Conservation (phyloP, 2,888 invertebrate species). For the Diarsia brunnea region DNA sequence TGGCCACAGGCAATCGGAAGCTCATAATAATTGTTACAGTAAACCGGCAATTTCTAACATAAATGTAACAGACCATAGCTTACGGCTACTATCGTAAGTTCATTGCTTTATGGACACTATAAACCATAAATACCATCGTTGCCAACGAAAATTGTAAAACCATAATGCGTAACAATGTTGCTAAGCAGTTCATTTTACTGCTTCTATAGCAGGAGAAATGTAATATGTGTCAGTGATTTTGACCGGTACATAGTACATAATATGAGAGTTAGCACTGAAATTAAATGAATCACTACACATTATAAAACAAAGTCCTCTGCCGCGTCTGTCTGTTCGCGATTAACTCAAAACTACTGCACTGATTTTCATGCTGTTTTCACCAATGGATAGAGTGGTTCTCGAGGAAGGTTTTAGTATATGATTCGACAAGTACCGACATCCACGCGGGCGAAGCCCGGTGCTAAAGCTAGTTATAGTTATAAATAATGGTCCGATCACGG, state of each 20-base stretch:
- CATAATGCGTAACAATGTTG: conserved; percentile 58
- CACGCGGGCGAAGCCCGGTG: too few relatives aligned
- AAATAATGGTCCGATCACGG: neutral
- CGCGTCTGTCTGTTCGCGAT: too few relatives aligned
- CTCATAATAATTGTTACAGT: conserved; percentile 22
- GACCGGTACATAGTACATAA: too few relatives aligned
- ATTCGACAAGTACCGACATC: too few relatives aligned
- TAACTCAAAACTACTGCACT: too few relatives aligned
- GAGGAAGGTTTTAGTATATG: too few relatives aligned
- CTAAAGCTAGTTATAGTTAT: neutral
- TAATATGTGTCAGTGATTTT: conserved; percentile 1
- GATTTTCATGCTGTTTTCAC: too few relatives aligned
- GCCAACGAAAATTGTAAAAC: conserved; percentile 55
- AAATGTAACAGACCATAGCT: conserved; percentile 32
- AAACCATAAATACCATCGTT: conserved; percentile 48
- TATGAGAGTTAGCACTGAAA: neutral
- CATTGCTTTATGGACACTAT: conserved; percentile 50
- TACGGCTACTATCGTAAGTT: conserved; percentile 33
- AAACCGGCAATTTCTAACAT: conserved; percentile 15
- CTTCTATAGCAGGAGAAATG: neutral
- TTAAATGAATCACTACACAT: too few relatives aligned
- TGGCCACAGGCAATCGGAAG: conserved; percentile 29
- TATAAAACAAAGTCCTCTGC: too few relatives aligned
- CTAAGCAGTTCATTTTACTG: conserved; percentile 30
- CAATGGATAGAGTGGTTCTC: too few relatives aligned